Percentiles rank a stretch among this genome's conserved stretches.
phyloP scores from a whole-genome alignment of 2,888 invertebrate species.

The Deilephila elpenor region DNA sequence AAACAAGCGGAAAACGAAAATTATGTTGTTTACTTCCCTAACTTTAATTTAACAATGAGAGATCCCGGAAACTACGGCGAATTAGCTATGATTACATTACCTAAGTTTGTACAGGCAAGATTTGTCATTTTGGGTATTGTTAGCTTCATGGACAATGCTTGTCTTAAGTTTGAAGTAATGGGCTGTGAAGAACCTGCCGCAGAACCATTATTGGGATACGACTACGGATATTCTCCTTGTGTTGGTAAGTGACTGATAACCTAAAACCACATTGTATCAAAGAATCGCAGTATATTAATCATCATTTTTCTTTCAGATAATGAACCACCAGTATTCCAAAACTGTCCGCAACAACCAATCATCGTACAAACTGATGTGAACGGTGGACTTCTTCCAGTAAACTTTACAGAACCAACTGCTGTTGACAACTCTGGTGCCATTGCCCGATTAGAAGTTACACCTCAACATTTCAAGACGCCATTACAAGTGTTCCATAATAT shows the following conservation, averaged over 20 bases:
- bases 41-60: constrained; percentile 96
- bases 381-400: constrained; percentile 95
- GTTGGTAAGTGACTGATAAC: constrained; percentile 86
- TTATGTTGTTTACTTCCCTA: constrained; percentile 98
- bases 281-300: not conserved
- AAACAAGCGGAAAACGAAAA: constrained; percentile 97
- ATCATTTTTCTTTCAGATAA: constrained; percentile 87
- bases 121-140: constrained; percentile 98
- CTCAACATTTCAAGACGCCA: constrained; percentile 95
- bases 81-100: constrained; percentile 97
- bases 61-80: constrained; percentile 98
- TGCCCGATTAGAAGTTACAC: constrained; percentile 95
- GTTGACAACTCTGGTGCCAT: constrained; percentile 98
- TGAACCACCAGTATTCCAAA: constrained; percentile 98
- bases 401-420: constrained; percentile 96
- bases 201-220: constrained; percentile 95
- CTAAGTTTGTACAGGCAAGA: constrained; percentile 96
- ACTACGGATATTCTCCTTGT: constrained; percentile 96
- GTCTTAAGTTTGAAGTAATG: constrained; percentile 97
- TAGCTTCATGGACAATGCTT: constrained; percentile 98
- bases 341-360: constrained; percentile 97
- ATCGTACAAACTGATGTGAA: constrained; percentile 94
- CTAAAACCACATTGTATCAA: not conserved
- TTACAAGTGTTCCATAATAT: constrained; percentile 95
- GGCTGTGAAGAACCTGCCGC: constrained; percentile 95